Evolutionary conservation across 2,113 vertebrate species (phyloP), one percentile per base, ranked within the genome.

Genomic region (Pelvicachromis taeniatus): DNA sequence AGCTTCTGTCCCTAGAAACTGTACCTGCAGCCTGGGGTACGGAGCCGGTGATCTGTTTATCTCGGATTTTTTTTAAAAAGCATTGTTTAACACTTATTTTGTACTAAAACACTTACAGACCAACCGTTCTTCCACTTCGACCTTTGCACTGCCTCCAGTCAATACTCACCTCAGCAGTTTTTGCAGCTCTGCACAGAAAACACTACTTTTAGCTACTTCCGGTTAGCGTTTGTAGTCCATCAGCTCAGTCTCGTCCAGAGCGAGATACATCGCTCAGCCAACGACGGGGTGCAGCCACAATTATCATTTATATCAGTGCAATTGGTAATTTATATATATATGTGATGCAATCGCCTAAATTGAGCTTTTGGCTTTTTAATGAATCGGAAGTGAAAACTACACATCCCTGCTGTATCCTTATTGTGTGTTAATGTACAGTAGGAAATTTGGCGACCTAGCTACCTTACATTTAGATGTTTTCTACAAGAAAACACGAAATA

Each of bases 211-310:
- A 55, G 52, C 75, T 77, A 85, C 91, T 94, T 95, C 94, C 94
- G 91, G 89, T 81, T 82, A 54, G 65, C 13, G 14, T 83, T 90
- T 81, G 89, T 88, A 88, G 90, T 90, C 50, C 35, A 3, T 52
- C 1, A 68, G 23, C 40, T 75, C 65, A 45, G 5, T 33, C 7
- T 5, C n/a, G 38, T 53, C 1, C 21, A 31, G 40, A 23, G 29
- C 4, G 6, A 52, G 4, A n/a, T 10, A 29, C 16, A 33, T 4
- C 2, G 2, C 6, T 17, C 13, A 55, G 3, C 3, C 2, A 4
- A 19, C 6, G 12, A 9, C 10, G 10, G 17, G 26, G 11, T 16
- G 4, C 53, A 26, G 6, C 10, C 3, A 5, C 21, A 0, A 23
- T 45, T 16, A 14, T 45, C 2, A 17, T 19, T 61, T 23, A 42